Base-by-base conservation (phyloP, 2,797 vertebrate species). In the Gila robusta region DNA sequence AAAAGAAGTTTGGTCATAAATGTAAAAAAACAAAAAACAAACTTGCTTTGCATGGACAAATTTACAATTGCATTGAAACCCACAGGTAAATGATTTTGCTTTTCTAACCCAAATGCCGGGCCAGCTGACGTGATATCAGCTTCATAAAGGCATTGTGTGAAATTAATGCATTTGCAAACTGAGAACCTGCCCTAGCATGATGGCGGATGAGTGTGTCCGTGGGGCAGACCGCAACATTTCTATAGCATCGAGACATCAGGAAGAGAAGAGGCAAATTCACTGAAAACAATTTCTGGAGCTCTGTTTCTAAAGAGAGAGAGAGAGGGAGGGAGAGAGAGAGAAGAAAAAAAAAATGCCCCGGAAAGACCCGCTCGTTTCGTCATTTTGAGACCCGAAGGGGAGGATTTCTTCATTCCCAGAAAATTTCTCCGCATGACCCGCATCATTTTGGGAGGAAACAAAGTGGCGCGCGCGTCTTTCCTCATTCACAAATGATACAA, bases 131-230 rank as follows among this genome's bases (percentile, higher is more conserved):
- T 10, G 72, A 84, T 6, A 28, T n/a, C 26, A 37, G 28, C 62
- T 74, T n/a, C 82, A 76, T 49, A 26, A 62, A 83, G 59, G 41
- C 59, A 78, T 41, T 74, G 79, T 67, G 78, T 66, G 72, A 84
- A 84, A 87, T 84, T 77, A 94, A 93, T 94, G 93, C 90, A 92
- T 93, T 78, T 92, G 94, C 93, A 94, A 95, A 94, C 94, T 95
- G 88, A 87, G 94, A 94, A 94, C 94, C 94, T 94, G 93, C 91
- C 93, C 94, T 93, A 92, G 93, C 94, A 93, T 94, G 89, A 96
- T 96, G 95, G 95, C 95, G 95, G 95, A 95, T 93, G 93, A 94
- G 90, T 91, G 93, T 93, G 93, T 94, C 91, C 91, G 93, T 91
- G 87, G 91, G 91, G 93, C 90, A 91, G 91, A 91, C 94, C 90